Evolutionary conservation across 1,140 invertebrate species (phyloP), one percentile per base, ranked within the genome.

Genomic region (Reticulitermes speratus): DNA sequence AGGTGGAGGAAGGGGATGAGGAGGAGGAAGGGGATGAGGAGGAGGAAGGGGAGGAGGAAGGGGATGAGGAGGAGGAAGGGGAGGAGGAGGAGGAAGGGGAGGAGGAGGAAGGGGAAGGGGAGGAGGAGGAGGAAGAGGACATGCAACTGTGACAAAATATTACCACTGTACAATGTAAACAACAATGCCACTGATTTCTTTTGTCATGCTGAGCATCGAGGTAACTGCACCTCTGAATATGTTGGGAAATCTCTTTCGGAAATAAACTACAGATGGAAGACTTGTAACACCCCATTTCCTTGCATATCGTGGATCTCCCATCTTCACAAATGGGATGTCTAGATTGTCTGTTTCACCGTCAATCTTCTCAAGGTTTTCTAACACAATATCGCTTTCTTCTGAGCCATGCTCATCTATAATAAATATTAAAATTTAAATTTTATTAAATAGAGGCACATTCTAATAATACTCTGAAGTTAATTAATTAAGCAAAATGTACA

Each of bases 281-380:
- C 97, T 97, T 6, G 95, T 97, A 16, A 99, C 97, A n/a, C 97
- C 97, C 96, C 97, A 98, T 91, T 98, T 98, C 84, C 97, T 93
- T 19, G 97, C 97, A 90, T 98, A 98, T 83, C 97, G 93, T 1
- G 96, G 93, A 91, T 99, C 97, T 44, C 96, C 95, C 95, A 99
- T 98, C 91, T 98, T 98, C 0, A 98, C 97, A 91, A 99, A 98
- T 6, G 97, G 98, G 84, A 99, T 98, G 88, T 98, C 97, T 88
- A 99, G 93, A 91, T 97, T 97, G 89, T 98, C 97, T 0, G 97
- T 97, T 91, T 98, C 97, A 87, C 95, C 96, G 89, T 99, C 97
- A 87, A 98, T 98, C 83, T 96, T 97, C 90, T 99, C 97, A 69
- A 99, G 90, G 89, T 96, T 97, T 88, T 96, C 95, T 87, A 97